Evolutionary conservation across 1,140 invertebrate species (phyloP), one percentile per base, ranked within the genome.

Genomic region (Microplitis mediator): DNA sequence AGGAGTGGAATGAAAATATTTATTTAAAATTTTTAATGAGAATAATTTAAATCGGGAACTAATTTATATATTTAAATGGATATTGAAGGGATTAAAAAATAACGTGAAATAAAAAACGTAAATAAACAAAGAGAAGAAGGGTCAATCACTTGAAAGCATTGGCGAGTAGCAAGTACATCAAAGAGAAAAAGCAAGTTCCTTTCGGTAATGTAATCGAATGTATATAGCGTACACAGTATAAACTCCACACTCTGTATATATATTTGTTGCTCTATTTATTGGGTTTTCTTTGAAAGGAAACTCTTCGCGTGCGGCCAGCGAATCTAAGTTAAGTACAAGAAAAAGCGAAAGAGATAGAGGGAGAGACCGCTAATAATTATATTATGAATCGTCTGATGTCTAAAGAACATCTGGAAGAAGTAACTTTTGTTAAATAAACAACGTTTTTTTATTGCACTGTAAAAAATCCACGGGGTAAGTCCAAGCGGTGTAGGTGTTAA

Each of bases 111-210:
- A 13, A 60, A 9, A 60, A 34, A 13, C 3, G 9, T 54, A 54
- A 54, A 54, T 23, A 61, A 61, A 61, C 6, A 31, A 34, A 61
- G 1, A 61, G 23, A 32, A 61, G 34, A 63, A 63, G 13, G 35
- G 61, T 63, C 61, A 63, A 63, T 63, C 35, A 16, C 36, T 14
- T 67, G 23, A 67, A 67, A 56, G 65, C 16, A 67, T 54, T 67
- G 45, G 11, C 8, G n/a, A 6, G 62, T 45, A 51, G 62, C 13
- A 65, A 65, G 16, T 31, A 23, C 58, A 60, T 23, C n/a, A 23
- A 54, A 14, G 52, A 54, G 52, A 16, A 54, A 54, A 4, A 54
- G 52, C 16, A 14, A 14, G 13, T 54, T 16, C 52, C 3, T 14
- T 14, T 54, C 9, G 52, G 52, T 16, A 54, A 54, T 54, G 52